These are phyloP conservation scores for Lymantria dispar DNA, from an alignment of 2,888 invertebrate genomes.

Conservation along the genomic window DNA sequence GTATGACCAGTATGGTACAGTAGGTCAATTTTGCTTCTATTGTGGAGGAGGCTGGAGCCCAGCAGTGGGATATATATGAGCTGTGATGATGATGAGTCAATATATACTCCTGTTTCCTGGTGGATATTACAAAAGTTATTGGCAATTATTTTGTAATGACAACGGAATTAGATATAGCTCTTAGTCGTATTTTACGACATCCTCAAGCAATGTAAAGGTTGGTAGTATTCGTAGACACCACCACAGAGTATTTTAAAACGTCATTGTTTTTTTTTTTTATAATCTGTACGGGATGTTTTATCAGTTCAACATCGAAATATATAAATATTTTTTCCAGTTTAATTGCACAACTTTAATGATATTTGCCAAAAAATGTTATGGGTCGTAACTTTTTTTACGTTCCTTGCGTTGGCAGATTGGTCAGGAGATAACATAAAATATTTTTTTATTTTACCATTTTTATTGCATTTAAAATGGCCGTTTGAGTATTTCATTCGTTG, in stretches of 20 bases:
- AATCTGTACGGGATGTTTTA: not conserved
- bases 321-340: slow-evolving; percentile 25
- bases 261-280: not conserved
- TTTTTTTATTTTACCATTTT: slow-evolving; percentile 39
- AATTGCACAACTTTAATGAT: slow-evolving; percentile 35
- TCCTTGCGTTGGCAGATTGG: slow-evolving; percentile 26
- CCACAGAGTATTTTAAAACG: not conserved
- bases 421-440: slow-evolving; percentile 36
- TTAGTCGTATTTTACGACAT: too few species aligned
- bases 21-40: too few species aligned
- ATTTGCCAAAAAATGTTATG: slow-evolving; percentile 40
- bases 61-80: too few species aligned
- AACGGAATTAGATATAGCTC: too few species aligned
- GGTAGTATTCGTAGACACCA: too few species aligned
- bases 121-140: too few species aligned
- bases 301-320: slow-evolving; percentile 6
- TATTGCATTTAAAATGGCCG: slow-evolving; percentile 29
- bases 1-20: too few species aligned
- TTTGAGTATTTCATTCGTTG: slow-evolving; percentile 17
- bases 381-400: slow-evolving; percentile 37
- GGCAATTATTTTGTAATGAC: too few species aligned
- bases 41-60: too few species aligned
- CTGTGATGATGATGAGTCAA: too few species aligned
- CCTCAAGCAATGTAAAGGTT: too few species aligned
- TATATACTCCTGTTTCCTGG: too few species aligned